Conservation (phyloP, 2,113 vertebrate genomes). For the Cheilinus undulatus region DNA sequence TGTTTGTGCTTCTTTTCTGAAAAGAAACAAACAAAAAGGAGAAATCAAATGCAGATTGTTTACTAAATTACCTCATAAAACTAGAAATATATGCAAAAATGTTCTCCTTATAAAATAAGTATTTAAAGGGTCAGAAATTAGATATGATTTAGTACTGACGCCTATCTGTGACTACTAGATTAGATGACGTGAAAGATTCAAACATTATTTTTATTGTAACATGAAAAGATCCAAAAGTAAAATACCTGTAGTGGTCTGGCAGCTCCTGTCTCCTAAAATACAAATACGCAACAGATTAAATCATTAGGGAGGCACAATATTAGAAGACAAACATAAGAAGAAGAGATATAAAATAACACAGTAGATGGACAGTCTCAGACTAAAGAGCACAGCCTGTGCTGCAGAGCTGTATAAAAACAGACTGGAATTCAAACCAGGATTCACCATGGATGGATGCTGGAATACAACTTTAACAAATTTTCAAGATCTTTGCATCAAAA, state of each 20-base stretch:
- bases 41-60: too few species aligned
- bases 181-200: background rate
- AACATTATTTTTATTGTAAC: constrained; percentile 1
- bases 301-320: background rate
- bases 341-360: background rate
- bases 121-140: too few species aligned
- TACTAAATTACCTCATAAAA: too few species aligned
- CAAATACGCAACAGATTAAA: constrained; percentile 20
- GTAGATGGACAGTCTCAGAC: background rate
- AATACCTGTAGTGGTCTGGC: constrained; percentile 58
- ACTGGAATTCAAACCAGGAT: accelerated
- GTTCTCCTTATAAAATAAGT: too few species aligned
- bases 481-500: constrained; percentile 3
- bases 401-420: background rate
- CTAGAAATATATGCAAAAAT: too few species aligned
- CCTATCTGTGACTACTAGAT: background rate
- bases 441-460: background rate
- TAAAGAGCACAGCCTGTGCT: too few species aligned
- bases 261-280: constrained; percentile 50
- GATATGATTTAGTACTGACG: too few species aligned
- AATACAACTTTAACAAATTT: background rate
- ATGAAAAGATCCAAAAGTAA: too few species aligned
- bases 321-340: background rate
- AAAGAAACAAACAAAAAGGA: background rate
- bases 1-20: constrained; percentile 76